Conservation (phyloP, 2,888 invertebrate genomes). For the Neoaliturus tenellus region DNA sequence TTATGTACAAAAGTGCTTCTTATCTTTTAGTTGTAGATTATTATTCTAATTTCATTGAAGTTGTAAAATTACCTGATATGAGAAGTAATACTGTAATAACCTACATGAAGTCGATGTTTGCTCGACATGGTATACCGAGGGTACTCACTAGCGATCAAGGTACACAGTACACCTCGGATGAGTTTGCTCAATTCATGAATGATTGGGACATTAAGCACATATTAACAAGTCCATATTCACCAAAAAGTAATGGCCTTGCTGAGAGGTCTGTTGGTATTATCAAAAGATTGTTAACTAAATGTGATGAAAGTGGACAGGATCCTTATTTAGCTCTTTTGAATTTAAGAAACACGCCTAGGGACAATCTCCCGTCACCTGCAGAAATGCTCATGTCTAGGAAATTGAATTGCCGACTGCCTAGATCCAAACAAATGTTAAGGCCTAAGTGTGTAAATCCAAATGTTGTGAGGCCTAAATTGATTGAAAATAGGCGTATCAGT, state of each 20-base stretch:
- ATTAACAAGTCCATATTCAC: conserved; percentile 42
- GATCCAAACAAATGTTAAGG: conserved; percentile 20
- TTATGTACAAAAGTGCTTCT: conserved; percentile 52
- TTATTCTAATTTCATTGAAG: conserved; percentile 60
- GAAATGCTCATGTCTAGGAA: conserved; percentile 46
- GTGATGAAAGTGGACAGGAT: conserved; percentile 43
- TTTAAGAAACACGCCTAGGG: conserved; percentile 41
- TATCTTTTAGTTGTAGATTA: conserved; percentile 57
- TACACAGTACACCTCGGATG: conserved; percentile 39
- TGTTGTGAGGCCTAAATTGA: not conserved
- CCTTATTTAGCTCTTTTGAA: conserved; percentile 48
- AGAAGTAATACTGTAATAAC: conserved; percentile 41
- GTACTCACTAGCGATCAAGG: conserved; percentile 44
- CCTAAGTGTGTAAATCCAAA: conserved; percentile 3
- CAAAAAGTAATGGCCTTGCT: conserved; percentile 49
- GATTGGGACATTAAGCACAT: conserved; percentile 36
- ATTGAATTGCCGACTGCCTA: conserved; percentile 37
- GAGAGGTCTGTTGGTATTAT: conserved; percentile 46
- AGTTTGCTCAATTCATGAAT: conserved; percentile 43
- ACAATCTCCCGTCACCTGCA: conserved; percentile 46
- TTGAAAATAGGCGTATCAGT: not conserved
- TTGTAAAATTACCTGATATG: conserved; percentile 29
- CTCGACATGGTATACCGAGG: conserved; percentile 44
- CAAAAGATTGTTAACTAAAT: conserved; percentile 38
- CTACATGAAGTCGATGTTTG: conserved; percentile 53